Evolutionary conservation across 2,797 vertebrate genomes (phyloP).

Genomic region (Scyliorhinus canicula): DNA sequence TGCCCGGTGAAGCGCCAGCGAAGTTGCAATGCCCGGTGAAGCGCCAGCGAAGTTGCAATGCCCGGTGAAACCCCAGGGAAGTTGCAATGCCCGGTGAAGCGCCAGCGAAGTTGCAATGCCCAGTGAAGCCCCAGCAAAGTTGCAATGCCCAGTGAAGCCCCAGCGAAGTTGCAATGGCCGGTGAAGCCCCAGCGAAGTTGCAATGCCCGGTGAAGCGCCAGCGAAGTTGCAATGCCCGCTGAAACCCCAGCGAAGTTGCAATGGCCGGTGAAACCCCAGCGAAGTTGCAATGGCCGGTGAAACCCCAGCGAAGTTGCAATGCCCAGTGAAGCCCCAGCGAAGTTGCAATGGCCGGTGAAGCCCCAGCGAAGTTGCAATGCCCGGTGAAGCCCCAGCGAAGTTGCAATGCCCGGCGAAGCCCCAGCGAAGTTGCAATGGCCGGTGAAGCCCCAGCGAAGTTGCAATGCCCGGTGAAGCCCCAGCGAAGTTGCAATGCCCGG

Average conservation of each 20-base stretch:
- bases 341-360: neutral
- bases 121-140: neutral
- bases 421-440: neutral
- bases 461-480: neutral
- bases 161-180: neutral
- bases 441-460: neutral
- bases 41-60: neutral
- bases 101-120: neutral
- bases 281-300: neutral
- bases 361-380: neutral
- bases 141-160: neutral
- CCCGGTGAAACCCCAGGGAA: neutral
- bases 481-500: neutral
- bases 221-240: neutral
- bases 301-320: neutral
- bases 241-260: neutral
- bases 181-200: neutral
- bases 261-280: neutral
- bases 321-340: neutral
- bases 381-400: neutral
- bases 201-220: neutral
- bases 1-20: neutral
- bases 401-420: neutral
- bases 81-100: neutral
- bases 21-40: neutral